Base-by-base conservation (phyloP, 2,888 invertebrate genomes). In the Latrodectus elegans region DNA sequence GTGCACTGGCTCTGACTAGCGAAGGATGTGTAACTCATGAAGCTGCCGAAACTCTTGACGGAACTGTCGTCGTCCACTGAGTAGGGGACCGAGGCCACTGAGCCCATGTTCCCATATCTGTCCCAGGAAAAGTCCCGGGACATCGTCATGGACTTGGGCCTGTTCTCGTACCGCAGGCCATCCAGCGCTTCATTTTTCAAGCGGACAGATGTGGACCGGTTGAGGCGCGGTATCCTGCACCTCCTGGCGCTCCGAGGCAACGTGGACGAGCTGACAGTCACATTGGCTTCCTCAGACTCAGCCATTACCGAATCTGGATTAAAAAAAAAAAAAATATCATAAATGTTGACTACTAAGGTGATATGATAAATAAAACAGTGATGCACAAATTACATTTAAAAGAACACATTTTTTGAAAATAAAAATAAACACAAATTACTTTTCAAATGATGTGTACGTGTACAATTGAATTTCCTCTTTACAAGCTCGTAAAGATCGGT, bases 21-120 rank as follows among this genome's bases (percentile, higher is more conserved):
- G 22, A 84, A 88, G 10, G 89, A 89, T 1, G 83, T 71, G 60
- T 89, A 85, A 72, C 89, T 89, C 38, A 83, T 73, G 60, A 74
- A 88, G 79, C 90, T 90, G 10, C 89, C 89, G 77, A 90, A 89
- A 49, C 90, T 90, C 80, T 88, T 89, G 8, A 90, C 88, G 12
- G 90, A 90, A 22, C 74, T 74, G 26, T 76, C 78, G 52, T 90
- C 89, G 65, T 89, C 89, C 0, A 84, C 70, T 15, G 77, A 73
- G 26, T 71, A 79, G 22, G 83, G 83, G 52, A 82, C 26, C 8
- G 82, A 82, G 1, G 70, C 64, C 49, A 79, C 73, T 6, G 83
- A 84, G 0, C 88, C 88, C 55, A 75, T 26, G 38, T 83, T 73
- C 1, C 67, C 81, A 9, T 74, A 78, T 8, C 87, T 64, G n/a